Evolutionary conservation across 2,888 invertebrate species (phyloP), one percentile per base, ranked within the genome.

Genomic region (Dynastes hyllus): DNA sequence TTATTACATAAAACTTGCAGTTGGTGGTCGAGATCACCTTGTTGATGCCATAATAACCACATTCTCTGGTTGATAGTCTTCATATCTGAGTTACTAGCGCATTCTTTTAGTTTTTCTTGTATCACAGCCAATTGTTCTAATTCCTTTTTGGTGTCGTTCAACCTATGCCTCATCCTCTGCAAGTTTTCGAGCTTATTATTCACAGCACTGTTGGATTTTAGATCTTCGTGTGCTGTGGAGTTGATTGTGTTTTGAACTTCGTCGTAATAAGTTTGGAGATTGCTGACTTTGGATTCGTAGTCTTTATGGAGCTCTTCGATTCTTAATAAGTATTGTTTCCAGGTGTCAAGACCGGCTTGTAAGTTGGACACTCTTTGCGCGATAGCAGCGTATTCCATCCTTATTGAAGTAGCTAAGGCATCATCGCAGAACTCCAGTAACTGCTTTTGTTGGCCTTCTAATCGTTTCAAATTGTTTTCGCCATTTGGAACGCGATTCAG

Each of bases 91-190:
- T 96, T 95, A 87, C 95, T 95, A 4, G 97, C 91, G 84, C 95
- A 95, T 86, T 96, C 96, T 84, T 96, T 95, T 2, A 97, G 90
- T 87, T 96, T 94, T 87, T 96, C 96, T 84, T 95, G 94, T 45
- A 93, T 93, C 0, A 94, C 92, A 63, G 93, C 93, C 0, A 96
- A 89, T 50, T 92, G 90, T 87, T 96, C 95, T 32, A 96, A 89
- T 77, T 94, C 93, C 45, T 90, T 90, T 63, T 91, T 91, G 69
- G 92, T 90, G 79, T 90, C 91, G 6, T 90, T 89, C 76, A 94
- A 89, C 80, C 92, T 91, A 4, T 91, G 90, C 84, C 93, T 91
- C 70, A 93, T 89, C 29, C 92, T 91, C 29, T 92, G 91, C 80
- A 95, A 89, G 51, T 90, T 91, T 9, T 93, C 93, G 78, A 95